Conservation (phyloP, 2,888 invertebrate species). For the Epinotia bilunana region DNA sequence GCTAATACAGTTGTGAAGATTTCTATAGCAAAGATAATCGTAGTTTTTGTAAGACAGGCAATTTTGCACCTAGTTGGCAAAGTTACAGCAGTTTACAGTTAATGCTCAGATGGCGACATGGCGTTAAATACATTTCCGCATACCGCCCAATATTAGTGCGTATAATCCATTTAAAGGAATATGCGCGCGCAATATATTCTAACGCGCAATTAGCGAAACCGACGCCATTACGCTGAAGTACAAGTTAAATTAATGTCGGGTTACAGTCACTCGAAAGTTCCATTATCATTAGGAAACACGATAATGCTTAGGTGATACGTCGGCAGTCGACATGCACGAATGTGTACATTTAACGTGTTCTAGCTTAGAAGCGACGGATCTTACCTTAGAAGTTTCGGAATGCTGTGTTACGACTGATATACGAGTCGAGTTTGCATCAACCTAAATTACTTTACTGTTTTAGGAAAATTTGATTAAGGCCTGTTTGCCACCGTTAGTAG, state of each 20-base stretch:
- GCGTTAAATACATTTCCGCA: slow-evolving; percentile 32
- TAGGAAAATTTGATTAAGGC: no score
- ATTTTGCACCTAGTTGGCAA: no score
- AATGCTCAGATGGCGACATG: not conserved
- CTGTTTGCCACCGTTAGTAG: no score
- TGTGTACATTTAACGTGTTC: slow-evolving; percentile 34
- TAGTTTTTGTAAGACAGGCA: no score
- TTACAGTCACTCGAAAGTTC: slow-evolving; percentile 82
- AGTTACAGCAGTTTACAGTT: not conserved
- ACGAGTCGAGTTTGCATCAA: no score
- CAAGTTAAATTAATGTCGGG: slow-evolving; percentile 82
- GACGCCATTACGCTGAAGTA: slow-evolving; percentile 80
- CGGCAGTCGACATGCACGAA: slow-evolving; percentile 45
- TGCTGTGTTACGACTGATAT: not conserved
- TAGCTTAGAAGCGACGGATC: slow-evolving; percentile 17
- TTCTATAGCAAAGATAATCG: no score
- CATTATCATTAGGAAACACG: slow-evolving; percentile 81
- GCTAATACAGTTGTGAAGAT: no score
- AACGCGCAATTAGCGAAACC: slow-evolving; percentile 82
- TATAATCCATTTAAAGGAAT: slow-evolving; percentile 77
- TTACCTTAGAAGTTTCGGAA: slow-evolving; percentile 16
- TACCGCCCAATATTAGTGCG: slow-evolving; percentile 64
- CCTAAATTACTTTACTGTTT: no score
- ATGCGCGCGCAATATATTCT: slow-evolving; percentile 77
- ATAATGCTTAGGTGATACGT: slow-evolving; percentile 73